These are phyloP conservation scores for Epistrophe grossulariae DNA, from an alignment of 2,888 invertebrate genomes.

Conservation along the genomic window DNA sequence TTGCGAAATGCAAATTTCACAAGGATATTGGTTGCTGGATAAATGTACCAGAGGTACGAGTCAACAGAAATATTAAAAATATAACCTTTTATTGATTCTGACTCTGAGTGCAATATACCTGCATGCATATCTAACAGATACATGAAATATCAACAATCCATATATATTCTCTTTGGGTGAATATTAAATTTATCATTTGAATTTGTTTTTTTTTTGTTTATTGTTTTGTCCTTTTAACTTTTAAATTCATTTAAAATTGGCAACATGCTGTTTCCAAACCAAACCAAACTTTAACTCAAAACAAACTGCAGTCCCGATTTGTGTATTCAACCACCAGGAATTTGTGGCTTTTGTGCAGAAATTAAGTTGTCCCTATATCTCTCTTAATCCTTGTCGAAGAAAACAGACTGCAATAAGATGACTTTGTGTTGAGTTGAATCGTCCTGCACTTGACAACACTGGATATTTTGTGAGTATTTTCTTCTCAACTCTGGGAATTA, in stretches of 20 bases:
- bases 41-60: neutral
- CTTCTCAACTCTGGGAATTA: conserved; percentile 25
- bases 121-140: conserved; percentile 30
- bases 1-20: neutral
- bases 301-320: neutral
- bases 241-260: neutral
- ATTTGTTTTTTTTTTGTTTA: neutral
- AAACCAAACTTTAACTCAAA: neutral
- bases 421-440: conserved; percentile 9
- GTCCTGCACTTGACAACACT: conserved; percentile 58
- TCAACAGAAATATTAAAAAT: neutral
- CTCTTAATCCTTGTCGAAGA: conserved; percentile 17
- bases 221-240: neutral
- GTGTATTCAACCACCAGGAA: conserved; percentile 18
- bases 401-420: conserved; percentile 1
- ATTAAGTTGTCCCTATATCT: conserved; percentile 25
- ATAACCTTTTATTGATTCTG: conserved; percentile 9
- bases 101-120: neutral
- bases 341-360: conserved; percentile 24
- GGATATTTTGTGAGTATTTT: conserved; percentile 32
- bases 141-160: neutral
- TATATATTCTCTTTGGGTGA: neutral
- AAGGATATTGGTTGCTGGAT: neutral
- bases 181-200: conserved; percentile 40
- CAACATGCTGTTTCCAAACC: neutral